These are phyloP conservation scores for Synergus umbraculus DNA, from an alignment of 2,888 invertebrate species.

Conservation along the genomic window DNA sequence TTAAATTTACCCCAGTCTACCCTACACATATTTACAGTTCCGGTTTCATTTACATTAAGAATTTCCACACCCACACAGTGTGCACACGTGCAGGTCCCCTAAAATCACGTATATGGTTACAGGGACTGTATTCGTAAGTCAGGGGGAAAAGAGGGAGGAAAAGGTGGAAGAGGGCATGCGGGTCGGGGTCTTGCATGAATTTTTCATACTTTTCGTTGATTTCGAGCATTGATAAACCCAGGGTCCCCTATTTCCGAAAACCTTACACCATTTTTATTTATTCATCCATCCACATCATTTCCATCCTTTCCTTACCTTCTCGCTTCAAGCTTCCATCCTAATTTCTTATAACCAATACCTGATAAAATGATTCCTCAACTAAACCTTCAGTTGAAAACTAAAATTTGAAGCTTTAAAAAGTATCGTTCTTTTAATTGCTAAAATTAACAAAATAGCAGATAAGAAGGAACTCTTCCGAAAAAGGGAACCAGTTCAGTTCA, in stretches of 20 bases:
- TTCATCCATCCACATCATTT: constrained; percentile 16
- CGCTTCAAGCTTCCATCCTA: background rate
- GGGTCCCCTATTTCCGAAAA: constrained; percentile 21
- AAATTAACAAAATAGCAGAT: background rate
- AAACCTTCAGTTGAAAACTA: background rate
- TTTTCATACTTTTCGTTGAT: constrained; percentile 39
- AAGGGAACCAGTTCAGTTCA: background rate
- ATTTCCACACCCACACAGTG: background rate
- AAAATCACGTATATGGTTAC: background rate
- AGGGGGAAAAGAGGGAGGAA: constrained; percentile 24
- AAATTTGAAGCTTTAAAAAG: background rate
- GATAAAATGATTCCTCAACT: background rate
- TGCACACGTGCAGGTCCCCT: background rate
- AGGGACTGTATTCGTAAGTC: background rate
- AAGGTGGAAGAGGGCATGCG: constrained; percentile 36
- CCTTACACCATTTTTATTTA: constrained; percentile 20
- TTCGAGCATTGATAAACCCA: constrained; percentile 20
- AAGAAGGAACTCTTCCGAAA: background rate
- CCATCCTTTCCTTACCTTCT: constrained; percentile 14
- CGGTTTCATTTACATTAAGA: background rate
- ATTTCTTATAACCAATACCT: background rate
- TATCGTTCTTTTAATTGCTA: background rate
- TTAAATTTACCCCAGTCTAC: too few relatives aligned
- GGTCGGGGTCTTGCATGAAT: constrained; percentile 42
- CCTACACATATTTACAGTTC: background rate